A percentile compares a stretch with the other conserved stretches of the same genome.
Evolutionary conservation across 1,140 invertebrate species (phyloP).

Genomic region (Halotydeus destructor): DNA sequence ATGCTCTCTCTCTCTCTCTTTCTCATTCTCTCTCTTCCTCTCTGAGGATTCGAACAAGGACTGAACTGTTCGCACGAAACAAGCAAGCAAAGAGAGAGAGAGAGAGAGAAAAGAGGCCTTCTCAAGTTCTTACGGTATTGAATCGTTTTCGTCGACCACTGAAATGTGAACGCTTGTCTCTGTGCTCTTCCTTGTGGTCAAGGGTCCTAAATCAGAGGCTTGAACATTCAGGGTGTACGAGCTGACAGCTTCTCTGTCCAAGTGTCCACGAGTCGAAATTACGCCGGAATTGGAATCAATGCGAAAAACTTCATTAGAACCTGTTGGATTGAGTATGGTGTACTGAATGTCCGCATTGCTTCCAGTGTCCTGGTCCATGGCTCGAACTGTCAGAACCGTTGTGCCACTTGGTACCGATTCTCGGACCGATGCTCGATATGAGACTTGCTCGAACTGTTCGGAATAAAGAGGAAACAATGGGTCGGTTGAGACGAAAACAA

Average conservation of each 20-base stretch:
- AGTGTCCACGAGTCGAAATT: conserved; percentile 49
- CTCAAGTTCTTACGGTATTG: too few relatives aligned
- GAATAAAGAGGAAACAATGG: too few relatives aligned
- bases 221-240: conserved; percentile 63
- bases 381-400: conserved; percentile 67
- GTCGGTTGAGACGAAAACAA: too few relatives aligned
- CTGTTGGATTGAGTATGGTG: conserved; percentile 26
- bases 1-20: too few relatives aligned
- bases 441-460: conserved; percentile 35
- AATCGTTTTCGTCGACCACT: conserved; percentile 84
- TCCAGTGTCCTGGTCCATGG: conserved; percentile 72
- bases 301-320: conserved; percentile 40
- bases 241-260: conserved; percentile 72
- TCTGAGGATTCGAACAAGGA: too few relatives aligned
- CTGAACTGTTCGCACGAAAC: too few relatives aligned
- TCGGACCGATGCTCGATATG: conserved; percentile 60
- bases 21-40: too few relatives aligned
- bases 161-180: conserved; percentile 60
- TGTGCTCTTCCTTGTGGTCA: conserved; percentile 42
- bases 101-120: too few relatives aligned
- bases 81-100: too few relatives aligned
- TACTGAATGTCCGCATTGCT: conserved; percentile 47
- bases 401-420: conserved; percentile 69
- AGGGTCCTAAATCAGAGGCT: conserved; percentile 58
- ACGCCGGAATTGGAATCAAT: conserved; percentile 61